Conservation (phyloP, 2,888 invertebrate genomes). For the Chrysolina americana region DNA sequence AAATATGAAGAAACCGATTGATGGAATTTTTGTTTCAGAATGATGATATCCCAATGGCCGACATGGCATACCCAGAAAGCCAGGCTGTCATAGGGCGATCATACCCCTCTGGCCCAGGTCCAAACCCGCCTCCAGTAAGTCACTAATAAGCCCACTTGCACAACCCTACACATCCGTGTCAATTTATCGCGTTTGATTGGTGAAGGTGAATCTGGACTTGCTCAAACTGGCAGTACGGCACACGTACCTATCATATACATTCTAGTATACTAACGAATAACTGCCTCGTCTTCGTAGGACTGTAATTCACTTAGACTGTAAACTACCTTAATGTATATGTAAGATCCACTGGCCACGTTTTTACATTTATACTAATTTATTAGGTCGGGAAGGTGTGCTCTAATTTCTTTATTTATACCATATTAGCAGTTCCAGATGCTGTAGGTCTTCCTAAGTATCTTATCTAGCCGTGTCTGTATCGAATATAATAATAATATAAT, state of each 20-base stretch:
- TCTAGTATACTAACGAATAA: constrained; percentile 60
- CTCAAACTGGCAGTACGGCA: constrained; percentile 64
- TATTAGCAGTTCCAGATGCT: constrained; percentile 47
- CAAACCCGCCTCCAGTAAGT: constrained; percentile 71
- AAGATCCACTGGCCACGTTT: constrained; percentile 55
- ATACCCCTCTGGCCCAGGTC: constrained; percentile 68
- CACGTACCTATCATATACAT: constrained; percentile 52
- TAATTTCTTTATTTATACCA: constrained; percentile 39
- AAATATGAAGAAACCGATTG: background rate
- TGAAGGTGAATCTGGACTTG: constrained; percentile 62
- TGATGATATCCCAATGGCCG: constrained; percentile 83
- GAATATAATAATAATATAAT: constrained; percentile 50
- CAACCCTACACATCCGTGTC: constrained; percentile 66
- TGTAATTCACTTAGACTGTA: constrained; percentile 55
- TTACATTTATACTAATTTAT: constrained; percentile 58
- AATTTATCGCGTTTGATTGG: constrained; percentile 63
- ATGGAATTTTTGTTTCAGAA: constrained; percentile 71
- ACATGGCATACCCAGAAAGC: constrained; percentile 80
- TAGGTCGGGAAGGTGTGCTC: constrained; percentile 47
- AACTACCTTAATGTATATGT: constrained; percentile 61
- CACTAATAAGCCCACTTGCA: constrained; percentile 67
- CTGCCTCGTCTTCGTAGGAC: constrained; percentile 61
- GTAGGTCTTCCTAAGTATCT: constrained; percentile 58
- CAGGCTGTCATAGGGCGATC: constrained; percentile 67
- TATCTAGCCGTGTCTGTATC: constrained; percentile 61